Evolutionary conservation across 2,113 vertebrate genomes (phyloP), one percentile per base, ranked within the genome.

Genomic region (Oryzias melastigma): DNA sequence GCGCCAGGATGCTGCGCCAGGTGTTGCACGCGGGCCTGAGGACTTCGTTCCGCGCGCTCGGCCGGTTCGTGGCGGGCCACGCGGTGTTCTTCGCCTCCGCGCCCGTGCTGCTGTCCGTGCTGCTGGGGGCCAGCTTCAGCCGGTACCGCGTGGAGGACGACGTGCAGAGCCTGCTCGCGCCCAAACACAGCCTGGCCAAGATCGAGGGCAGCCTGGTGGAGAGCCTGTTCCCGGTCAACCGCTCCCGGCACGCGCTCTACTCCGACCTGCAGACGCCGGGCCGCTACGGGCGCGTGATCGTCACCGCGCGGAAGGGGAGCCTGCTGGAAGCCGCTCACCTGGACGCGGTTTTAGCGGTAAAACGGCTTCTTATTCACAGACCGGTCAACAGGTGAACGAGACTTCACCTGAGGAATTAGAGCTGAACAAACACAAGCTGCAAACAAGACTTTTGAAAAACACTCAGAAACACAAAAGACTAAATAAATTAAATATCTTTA

Each of bases 181-280:
- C 95, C 75, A 95, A 96, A 53, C 96, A 98, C 92, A 98, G 96
- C 88, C 88, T 98, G 83, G 97, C 97, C 57, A 96, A 96, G 92
- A 98, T 98, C 51, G 97, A 98, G 91, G 94, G 97, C 65, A 97
- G 95, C 91, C 93, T 98, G 73, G 96, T 98, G 88, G 93, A 97
- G 84, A 98, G 95, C 87, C 92, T 98, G 63, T 98, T 98, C 86
- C 95, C 96, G 8, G 93, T 97, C 27, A 98, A 98, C 92, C 93
- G 95, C 73, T 98, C 97, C 87, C 96, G 96, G 72, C 95, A 98
- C 91, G 93, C 95, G 65, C 94, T 98, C 58, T 98, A 98, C 88
- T 97, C 96, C 4, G 95, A 98, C 89, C 93, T 98, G 84, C 96
- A 98, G 85, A 98, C 95, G 7, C 95, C 95, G 8, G 95, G 95